These are phyloP conservation scores for Cordilura impudica DNA, from an alignment of 2,888 invertebrate species.

Conservation along the genomic window DNA sequence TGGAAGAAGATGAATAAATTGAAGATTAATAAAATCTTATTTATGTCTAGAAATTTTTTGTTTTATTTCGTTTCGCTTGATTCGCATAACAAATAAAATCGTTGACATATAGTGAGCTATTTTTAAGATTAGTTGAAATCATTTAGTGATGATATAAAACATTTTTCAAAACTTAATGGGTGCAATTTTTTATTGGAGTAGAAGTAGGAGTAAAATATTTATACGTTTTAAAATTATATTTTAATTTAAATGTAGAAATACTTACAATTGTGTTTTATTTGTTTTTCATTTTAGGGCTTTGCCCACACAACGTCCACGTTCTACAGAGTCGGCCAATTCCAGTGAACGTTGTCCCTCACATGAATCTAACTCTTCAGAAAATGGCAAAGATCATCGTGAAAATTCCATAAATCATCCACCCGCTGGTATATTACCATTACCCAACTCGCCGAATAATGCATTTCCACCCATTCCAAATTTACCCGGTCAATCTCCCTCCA, in stretches of 20 bases:
- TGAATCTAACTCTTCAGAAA: constrained; percentile 86
- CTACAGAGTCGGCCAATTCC: constrained; percentile 76
- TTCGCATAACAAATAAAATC: constrained; percentile 74
- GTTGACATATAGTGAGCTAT: constrained; percentile 74
- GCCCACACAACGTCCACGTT: constrained; percentile 75
- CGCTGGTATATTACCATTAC: constrained; percentile 64
- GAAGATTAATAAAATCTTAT: constrained; percentile 55
- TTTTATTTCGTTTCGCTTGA: constrained; percentile 61
- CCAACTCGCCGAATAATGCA: constrained; percentile 66
- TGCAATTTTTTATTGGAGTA: constrained; percentile 39
- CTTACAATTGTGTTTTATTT: constrained; percentile 19
- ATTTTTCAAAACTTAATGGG: constrained; percentile 60
- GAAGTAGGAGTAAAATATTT: constrained; percentile 14
- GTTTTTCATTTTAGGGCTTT: constrained; percentile 71
- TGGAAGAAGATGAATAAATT: constrained; percentile 22
- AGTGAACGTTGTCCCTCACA: constrained; percentile 88
- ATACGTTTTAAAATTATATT: no score
- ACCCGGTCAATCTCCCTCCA: constrained; percentile 84
- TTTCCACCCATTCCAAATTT: constrained; percentile 79
- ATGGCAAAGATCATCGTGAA: constrained; percentile 76
- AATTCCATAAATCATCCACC: constrained; percentile 45
- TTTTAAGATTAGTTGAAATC: constrained; percentile 64
- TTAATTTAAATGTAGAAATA: no score
- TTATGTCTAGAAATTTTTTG: constrained; percentile 20
- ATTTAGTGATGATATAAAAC: constrained; percentile 62